Conservation (phyloP, 2,888 invertebrate species). For the Mellilla xanthometata region DNA sequence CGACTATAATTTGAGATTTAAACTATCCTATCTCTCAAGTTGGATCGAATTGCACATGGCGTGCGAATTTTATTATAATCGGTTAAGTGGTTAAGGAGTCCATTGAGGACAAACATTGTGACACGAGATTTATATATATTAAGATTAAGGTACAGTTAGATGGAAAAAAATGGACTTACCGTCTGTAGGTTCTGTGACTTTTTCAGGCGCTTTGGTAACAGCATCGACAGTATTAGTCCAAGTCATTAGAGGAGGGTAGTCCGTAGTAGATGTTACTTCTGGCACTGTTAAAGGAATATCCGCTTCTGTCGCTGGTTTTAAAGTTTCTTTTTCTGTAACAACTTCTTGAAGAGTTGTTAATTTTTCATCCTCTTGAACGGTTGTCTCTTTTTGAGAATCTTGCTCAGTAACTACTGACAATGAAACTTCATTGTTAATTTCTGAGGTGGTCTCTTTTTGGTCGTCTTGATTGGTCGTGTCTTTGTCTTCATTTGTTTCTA, state of each 20-base stretch:
- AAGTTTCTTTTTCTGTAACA: slow-evolving; percentile 46
- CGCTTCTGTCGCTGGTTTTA: slow-evolving; percentile 44
- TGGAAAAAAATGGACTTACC: slow-evolving; percentile 42
- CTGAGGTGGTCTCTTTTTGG: slow-evolving; percentile 1
- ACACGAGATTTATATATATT: too few species aligned
- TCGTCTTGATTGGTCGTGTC: slow-evolving; percentile 14
- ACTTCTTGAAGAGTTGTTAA: slow-evolving; percentile 17
- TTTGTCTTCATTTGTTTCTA: slow-evolving; percentile 14
- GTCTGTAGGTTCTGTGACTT: slow-evolving; percentile 47
- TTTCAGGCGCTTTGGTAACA: slow-evolving; percentile 51
- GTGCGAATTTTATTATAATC: too few species aligned
- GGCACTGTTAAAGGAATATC: slow-evolving; percentile 36
- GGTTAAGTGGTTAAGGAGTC: too few species aligned
- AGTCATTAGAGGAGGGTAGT: slow-evolving; percentile 70
- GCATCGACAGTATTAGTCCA: slow-evolving; percentile 75
- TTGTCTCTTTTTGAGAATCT: slow-evolving; percentile 24
- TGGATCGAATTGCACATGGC: too few species aligned
- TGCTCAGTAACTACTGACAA: slow-evolving; percentile 1
- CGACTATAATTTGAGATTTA: too few species aligned
- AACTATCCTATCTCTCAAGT: too few species aligned
- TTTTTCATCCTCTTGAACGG: slow-evolving; percentile 30
- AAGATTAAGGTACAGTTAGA: too few species aligned
- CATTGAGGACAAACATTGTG: too few species aligned
- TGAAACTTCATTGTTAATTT: slow-evolving; percentile 23
- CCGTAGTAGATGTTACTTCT: slow-evolving; percentile 41